Conservation (phyloP, 2,888 invertebrate genomes). For the Drosophila prolongata region DNA sequence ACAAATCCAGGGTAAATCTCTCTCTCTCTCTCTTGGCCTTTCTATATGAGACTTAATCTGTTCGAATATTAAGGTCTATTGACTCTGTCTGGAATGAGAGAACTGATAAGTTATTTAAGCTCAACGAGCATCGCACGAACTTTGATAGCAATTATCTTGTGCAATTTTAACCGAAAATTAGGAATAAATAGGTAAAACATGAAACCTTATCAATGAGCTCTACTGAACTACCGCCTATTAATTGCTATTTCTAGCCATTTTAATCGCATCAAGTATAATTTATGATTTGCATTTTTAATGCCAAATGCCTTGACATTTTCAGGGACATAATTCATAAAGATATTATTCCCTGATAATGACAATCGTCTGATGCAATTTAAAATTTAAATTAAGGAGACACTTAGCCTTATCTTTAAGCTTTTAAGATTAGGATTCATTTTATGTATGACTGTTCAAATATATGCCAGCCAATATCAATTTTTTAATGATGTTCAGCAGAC, state of each 20-base stretch:
- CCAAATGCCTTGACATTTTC: neutral
- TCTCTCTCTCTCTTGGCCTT: neutral
- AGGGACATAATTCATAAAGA: neutral
- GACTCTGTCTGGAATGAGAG: constrained; percentile 69
- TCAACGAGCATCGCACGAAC: constrained; percentile 58
- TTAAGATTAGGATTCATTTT: neutral
- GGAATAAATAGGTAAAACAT: neutral
- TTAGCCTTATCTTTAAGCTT: neutral
- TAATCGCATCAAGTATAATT: too few relatives aligned
- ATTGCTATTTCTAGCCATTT: too few relatives aligned
- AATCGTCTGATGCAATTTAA: constrained; percentile 6
- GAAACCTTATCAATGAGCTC: constrained; percentile 5
- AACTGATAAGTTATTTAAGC: constrained; percentile 63
- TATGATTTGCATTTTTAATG: neutral
- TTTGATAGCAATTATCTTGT: constrained; percentile 28
- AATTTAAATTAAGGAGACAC: neutral
- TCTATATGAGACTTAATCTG: constrained; percentile 15
- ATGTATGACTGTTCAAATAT: too few relatives aligned
- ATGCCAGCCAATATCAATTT: too few relatives aligned
- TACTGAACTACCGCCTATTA: neutral
- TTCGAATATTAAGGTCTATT: constrained; percentile 57
- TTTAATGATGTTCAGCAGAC: too few relatives aligned
- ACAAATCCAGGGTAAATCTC: neutral
- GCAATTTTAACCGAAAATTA: constrained; percentile 19
- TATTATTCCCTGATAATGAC: neutral